Percentiles rank a stretch among this genome's conserved stretches.
These are phyloP conservation scores for Leucoraja ocellata DNA, from an alignment of 2,797 vertebrate species.

Conservation along the genomic window DNA sequence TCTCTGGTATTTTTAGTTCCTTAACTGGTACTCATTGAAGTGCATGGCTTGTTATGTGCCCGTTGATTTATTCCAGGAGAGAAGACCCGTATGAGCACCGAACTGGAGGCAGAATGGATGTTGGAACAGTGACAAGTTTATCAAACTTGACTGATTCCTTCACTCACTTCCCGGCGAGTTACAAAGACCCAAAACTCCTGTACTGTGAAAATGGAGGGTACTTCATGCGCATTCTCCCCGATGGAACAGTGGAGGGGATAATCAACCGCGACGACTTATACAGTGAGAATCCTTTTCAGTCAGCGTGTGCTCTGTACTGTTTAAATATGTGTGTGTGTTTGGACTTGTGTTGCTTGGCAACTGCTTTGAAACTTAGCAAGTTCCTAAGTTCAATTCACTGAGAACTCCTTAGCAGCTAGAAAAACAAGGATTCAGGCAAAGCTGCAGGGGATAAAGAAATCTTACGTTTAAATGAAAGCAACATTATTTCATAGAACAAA, in stretches of 20 bases:
- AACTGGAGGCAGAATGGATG: slow-evolving; percentile 60
- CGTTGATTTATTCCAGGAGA: slow-evolving; percentile 52
- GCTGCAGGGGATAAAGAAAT: neutral
- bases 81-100: slow-evolving; percentile 29
- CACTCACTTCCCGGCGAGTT: slow-evolving; percentile 59
- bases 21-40: slow-evolving; percentile 17
- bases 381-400: slow-evolving; percentile 26
- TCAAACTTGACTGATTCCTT: slow-evolving; percentile 54
- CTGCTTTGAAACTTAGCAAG: neutral
- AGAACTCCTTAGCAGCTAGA: neutral
- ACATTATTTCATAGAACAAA: no score
- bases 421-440: neutral
- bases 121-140: slow-evolving; percentile 71
- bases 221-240: slow-evolving; percentile 73
- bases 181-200: slow-evolving; percentile 72
- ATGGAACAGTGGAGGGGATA: slow-evolving; percentile 73
- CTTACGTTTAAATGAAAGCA: no score
- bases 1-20: neutral
- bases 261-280: slow-evolving; percentile 70
- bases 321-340: slow-evolving; percentile 1
- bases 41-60: neutral
- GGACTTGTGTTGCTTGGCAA: slow-evolving; percentile 20
- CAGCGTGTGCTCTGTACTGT: neutral
- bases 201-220: slow-evolving; percentile 81
- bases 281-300: slow-evolving; percentile 59